Conservation (phyloP, 1,140 invertebrate species). For the Ephestia elutella region DNA sequence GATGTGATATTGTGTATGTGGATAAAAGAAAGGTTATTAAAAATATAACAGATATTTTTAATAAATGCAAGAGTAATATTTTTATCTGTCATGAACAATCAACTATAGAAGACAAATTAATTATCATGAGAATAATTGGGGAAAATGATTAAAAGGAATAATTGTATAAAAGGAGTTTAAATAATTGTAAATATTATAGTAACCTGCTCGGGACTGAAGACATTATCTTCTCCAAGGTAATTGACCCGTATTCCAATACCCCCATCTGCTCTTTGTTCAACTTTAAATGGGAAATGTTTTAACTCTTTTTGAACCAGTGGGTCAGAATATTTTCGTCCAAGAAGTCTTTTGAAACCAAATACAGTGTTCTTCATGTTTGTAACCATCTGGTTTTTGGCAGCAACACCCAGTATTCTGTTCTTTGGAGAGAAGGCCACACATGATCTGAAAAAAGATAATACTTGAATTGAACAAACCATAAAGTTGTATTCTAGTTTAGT, state of each 20-base stretch:
- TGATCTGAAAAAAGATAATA: constrained; percentile 87
- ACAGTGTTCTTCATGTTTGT: constrained; percentile 99
- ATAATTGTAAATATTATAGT: constrained; percentile 10
- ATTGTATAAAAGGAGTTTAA: no score
- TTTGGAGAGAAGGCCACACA: constrained; percentile 96
- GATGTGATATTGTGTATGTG: no score
- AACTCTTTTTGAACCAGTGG: constrained; percentile 89
- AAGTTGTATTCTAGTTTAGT: no score
- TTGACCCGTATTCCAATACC: constrained; percentile 88
- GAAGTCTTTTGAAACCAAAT: constrained; percentile 92
- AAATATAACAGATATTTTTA: no score
- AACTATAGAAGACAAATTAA: no score
- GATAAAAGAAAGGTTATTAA: no score
- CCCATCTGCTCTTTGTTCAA: constrained; percentile 81
- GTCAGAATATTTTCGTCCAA: constrained; percentile 92
- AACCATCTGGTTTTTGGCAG: constrained; percentile 96
- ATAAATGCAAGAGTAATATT: no score
- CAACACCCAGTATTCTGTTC: constrained; percentile 94
- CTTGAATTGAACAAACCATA: no score
- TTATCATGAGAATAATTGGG: no score
- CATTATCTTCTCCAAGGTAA: constrained; percentile 89
- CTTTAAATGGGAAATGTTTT: constrained; percentile 83
- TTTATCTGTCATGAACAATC: no score
- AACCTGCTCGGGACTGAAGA: constrained; percentile 93
- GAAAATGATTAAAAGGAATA: no score